phyloP scores from a whole-genome alignment of 2,888 invertebrate species.

The Molorchus minor region DNA sequence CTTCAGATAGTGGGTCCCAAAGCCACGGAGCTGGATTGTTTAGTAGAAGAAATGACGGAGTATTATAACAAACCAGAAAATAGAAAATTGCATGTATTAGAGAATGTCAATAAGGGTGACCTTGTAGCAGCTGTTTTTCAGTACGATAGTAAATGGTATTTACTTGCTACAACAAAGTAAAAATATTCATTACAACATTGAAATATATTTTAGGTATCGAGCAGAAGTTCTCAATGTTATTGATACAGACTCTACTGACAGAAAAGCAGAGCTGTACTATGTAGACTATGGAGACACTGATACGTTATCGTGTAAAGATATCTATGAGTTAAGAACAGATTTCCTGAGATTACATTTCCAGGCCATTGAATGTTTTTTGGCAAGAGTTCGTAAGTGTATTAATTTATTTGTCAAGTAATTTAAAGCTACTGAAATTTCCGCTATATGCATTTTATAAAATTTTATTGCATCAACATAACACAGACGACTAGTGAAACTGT shows the following conservation, averaged over 20 bases:
- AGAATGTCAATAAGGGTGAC: slow-evolving; percentile 74
- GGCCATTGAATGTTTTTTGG: slow-evolving; percentile 88
- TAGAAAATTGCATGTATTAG: slow-evolving; percentile 66
- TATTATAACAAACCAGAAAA: slow-evolving; percentile 77
- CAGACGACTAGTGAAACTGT: no score
- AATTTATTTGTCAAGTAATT: no score
- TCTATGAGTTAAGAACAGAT: slow-evolving; percentile 80
- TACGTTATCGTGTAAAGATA: slow-evolving; percentile 70
- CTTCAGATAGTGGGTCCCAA: slow-evolving; percentile 81
- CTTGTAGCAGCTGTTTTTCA: slow-evolving; percentile 85
- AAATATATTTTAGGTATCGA: slow-evolving; percentile 53
- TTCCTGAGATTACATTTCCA: slow-evolving; percentile 78
- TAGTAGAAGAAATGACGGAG: slow-evolving; percentile 84
- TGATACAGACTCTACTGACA: slow-evolving; percentile 68
- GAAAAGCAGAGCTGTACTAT: slow-evolving; percentile 77
- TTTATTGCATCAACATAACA: no score
- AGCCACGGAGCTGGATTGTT: slow-evolving; percentile 78
- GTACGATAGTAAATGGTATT: slow-evolving; percentile 84
- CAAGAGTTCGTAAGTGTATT: slow-evolving; percentile 68
- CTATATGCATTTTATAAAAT: no score
- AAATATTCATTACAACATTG: background rate
- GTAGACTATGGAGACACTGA: slow-evolving; percentile 90
- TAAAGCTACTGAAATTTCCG: no score
- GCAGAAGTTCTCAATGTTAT: slow-evolving; percentile 74
- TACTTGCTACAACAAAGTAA: background rate